Conservation (phyloP, 2,888 invertebrate species). For the Halocaridina rubra region DNA sequence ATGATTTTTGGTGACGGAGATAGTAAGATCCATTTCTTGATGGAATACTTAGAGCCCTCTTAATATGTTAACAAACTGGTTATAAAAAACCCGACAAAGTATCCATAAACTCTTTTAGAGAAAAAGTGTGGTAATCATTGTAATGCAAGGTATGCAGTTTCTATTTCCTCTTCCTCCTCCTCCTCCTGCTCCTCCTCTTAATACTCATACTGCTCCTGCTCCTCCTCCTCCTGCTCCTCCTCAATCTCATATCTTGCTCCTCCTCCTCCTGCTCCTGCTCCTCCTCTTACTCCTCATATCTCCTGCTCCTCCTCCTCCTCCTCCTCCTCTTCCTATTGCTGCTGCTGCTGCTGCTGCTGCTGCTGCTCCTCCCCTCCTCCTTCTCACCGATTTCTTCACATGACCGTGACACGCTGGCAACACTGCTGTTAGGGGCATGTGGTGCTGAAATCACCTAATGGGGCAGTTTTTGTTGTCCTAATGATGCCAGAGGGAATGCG, state of each 20-base stretch:
- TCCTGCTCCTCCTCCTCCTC: not conserved
- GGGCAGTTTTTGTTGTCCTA: conserved; percentile 5
- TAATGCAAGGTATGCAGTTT: not conserved
- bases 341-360: too few species aligned
- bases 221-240: not conserved
- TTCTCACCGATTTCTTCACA: not conserved
- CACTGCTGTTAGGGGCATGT: not conserved
- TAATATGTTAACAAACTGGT: not conserved
- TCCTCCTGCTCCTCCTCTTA: not conserved
- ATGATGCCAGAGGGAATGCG: conserved; percentile 5
- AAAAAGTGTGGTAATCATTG: not conserved
- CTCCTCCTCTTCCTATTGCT: not conserved
- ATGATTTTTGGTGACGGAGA: too few species aligned
- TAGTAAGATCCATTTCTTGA: not conserved
- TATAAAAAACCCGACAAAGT: not conserved
- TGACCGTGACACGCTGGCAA: not conserved
- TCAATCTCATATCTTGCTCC: not conserved
- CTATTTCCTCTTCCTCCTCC: not conserved
- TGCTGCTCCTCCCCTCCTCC: not conserved
- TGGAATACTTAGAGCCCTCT: not conserved
- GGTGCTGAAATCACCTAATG: not conserved
- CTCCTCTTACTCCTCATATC: too few species aligned
- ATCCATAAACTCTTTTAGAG: not conserved
- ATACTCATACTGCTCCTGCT: not conserved
- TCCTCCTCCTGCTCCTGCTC: not conserved